These are phyloP conservation scores for Pammene fasciana DNA, from an alignment of 2,888 invertebrate genomes.

Conservation along the genomic window DNA sequence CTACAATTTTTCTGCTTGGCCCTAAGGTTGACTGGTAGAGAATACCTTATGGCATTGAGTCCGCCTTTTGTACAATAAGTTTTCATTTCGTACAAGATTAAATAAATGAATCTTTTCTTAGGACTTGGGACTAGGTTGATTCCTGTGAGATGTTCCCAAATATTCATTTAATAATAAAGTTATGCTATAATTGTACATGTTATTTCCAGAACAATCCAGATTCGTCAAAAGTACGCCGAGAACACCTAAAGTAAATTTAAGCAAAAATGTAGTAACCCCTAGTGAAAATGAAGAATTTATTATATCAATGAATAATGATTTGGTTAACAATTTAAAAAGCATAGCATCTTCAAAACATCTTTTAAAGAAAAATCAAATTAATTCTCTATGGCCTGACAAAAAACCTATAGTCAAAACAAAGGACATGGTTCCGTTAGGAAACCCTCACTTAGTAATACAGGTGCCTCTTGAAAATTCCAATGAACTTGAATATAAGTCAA, in stretches of 20 bases:
- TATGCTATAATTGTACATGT: not conserved
- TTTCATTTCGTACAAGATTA: no score
- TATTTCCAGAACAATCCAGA: slow-evolving; percentile 55
- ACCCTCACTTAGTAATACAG: slow-evolving; percentile 57
- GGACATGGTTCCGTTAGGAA: slow-evolving; percentile 54
- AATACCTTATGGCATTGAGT: no score
- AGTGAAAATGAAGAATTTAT: slow-evolving; percentile 59
- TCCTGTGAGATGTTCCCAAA: no score
- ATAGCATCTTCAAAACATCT: slow-evolving; percentile 48
- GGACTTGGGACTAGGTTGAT: no score
- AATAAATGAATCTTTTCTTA: no score
- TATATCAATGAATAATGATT: slow-evolving; percentile 52
- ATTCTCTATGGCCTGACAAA: slow-evolving; percentile 46
- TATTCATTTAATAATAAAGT: no score
- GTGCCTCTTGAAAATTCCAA: slow-evolving; percentile 61
- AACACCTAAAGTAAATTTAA: slow-evolving; percentile 57
- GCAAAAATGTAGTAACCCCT: slow-evolving; percentile 56
- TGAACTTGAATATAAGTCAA: slow-evolving; percentile 35
- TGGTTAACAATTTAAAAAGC: slow-evolving; percentile 50
- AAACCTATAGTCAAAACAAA: slow-evolving; percentile 49
- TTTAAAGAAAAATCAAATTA: slow-evolving; percentile 47
- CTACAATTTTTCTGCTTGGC: no score
- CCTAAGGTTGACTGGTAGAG: no score
- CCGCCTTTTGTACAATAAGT: no score
- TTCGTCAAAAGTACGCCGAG: slow-evolving; percentile 50